Conservation (phyloP, 2,888 invertebrate species). For the Heliconius hortense region DNA sequence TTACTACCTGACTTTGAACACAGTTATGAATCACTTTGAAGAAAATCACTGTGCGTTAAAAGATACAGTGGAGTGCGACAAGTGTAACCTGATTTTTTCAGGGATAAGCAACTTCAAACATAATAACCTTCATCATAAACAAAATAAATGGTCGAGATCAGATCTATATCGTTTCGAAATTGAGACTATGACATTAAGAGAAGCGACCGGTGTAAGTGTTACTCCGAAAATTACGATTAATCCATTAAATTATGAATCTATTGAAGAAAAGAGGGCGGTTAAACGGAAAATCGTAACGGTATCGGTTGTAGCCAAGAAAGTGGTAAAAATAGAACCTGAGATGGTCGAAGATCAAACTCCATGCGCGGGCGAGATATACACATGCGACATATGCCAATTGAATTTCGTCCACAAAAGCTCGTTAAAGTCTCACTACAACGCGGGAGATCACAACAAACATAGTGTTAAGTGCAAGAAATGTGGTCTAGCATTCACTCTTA, state of each 20-base stretch:
- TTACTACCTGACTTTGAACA: constrained; percentile 30
- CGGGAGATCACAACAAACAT: constrained; percentile 23
- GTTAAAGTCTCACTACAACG: constrained; percentile 1
- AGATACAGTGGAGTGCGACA: constrained; percentile 23
- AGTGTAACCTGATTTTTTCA: constrained; percentile 40
- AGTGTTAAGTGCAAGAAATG: constrained; percentile 25
- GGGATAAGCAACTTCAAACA: constrained; percentile 30
- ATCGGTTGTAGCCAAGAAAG: neutral
- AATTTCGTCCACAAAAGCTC: constrained; percentile 28
- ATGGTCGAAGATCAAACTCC: neutral
- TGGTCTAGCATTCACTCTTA: constrained; percentile 26
- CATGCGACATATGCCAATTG: constrained; percentile 31
- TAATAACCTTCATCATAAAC: constrained; percentile 35
- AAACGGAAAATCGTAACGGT: neutral
- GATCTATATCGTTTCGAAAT: constrained; percentile 25
- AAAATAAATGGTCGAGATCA: neutral
- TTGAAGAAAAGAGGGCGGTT: neutral
- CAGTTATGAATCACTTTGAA: constrained; percentile 31
- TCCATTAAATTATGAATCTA: neutral
- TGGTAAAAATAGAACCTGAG: neutral
- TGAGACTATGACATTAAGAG: neutral
- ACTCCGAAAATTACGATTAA: neutral
- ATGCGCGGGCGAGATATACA: constrained; percentile 8
- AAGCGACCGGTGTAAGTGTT: neutral
- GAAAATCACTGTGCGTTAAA: constrained; percentile 5